Evolutionary conservation across 2,888 invertebrate species (phyloP).

Genomic region (Chaitophorus viminalis): DNA sequence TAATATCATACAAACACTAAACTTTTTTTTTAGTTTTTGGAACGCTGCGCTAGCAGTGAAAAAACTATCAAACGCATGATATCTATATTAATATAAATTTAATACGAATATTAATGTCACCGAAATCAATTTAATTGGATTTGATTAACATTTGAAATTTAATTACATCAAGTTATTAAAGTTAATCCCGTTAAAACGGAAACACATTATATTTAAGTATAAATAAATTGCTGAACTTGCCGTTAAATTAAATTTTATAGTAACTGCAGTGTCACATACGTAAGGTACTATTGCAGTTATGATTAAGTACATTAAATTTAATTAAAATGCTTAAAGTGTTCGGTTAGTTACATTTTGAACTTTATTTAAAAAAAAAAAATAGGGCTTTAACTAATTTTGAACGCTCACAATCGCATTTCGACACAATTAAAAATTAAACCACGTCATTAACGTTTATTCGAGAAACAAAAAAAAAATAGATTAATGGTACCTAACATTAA

Average conservation of each 20-base stretch:
- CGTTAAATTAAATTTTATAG: not conserved
- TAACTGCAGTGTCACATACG: not conserved
- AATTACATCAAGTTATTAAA: not conserved
- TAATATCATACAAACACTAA: too few species aligned
- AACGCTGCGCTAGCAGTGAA: too few species aligned
- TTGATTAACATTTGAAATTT: constrained; percentile 1
- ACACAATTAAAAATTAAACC: constrained; percentile 11
- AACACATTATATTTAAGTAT: too few species aligned
- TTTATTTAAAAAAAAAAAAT: not conserved
- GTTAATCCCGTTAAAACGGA: not conserved
- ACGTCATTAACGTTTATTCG: not conserved
- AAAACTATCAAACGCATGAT: not conserved
- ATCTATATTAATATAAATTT: too few species aligned
- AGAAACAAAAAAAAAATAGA: not conserved
- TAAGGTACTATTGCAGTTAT: not conserved
- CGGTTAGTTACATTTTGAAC: not conserved
- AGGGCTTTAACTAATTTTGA: not conserved
- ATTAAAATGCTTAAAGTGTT: not conserved
- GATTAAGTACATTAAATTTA: constrained; percentile 13
- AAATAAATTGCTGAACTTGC: not conserved
- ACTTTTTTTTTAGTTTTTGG: too few species aligned
- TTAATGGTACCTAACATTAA: not conserved
- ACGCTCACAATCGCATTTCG: not conserved
- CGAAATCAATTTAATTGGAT: not conserved
- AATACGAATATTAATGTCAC: too few species aligned